phyloP scores from a whole-genome alignment of 2,888 invertebrate species.

The Hesperia comma region DNA sequence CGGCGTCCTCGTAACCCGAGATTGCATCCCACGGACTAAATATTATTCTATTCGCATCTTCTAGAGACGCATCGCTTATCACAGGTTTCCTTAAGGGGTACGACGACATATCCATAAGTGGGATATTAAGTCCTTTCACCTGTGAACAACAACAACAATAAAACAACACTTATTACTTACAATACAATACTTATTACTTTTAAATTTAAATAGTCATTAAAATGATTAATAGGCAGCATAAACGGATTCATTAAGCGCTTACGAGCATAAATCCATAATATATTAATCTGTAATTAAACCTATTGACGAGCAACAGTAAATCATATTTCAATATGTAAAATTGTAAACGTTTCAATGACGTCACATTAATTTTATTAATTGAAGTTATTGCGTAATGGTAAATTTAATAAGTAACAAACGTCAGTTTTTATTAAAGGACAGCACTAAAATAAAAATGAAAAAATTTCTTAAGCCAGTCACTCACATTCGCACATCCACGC shows the following conservation, averaged over 20 bases:
- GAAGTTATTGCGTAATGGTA: neutral
- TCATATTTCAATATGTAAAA: conserved; percentile 4
- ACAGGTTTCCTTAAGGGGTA: conserved; percentile 66
- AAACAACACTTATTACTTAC: too few species aligned
- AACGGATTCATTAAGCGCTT: neutral
- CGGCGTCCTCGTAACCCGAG: conserved; percentile 74
- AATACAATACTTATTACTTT: neutral
- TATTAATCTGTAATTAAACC: neutral
- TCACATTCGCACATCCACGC: too few species aligned
- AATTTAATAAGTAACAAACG: neutral
- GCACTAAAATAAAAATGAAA: too few species aligned
- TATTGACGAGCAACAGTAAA: neutral
- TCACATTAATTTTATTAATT: neutral
- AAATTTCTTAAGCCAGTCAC: too few species aligned
- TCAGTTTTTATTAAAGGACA: too few species aligned
- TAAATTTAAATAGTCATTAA: neutral
- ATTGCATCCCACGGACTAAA: conserved; percentile 81
- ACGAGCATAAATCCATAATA: neutral
- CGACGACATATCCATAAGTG: conserved; percentile 59
- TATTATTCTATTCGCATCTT: conserved; percentile 82
- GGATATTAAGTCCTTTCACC: conserved; percentile 79
- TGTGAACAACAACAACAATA: conserved; percentile 49
- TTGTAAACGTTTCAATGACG: neutral
- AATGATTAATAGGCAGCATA: neutral
- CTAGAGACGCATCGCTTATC: conserved; percentile 75